Evolutionary conservation across 2,888 invertebrate genomes (phyloP).

Genomic region (Trissoscelio sp.): DNA sequence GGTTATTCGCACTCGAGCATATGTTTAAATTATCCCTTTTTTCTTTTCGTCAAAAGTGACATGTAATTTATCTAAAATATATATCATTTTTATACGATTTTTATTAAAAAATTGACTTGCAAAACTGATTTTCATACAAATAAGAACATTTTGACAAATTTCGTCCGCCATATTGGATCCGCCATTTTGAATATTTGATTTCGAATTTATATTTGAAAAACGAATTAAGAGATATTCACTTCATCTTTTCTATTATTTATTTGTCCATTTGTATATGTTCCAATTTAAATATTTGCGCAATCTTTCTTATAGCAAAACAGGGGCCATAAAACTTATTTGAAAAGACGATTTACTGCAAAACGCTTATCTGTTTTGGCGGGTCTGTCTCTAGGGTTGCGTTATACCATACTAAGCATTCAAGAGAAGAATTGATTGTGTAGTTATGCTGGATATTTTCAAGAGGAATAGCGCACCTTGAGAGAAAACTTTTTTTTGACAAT

Average conservation of each 20-base stretch:
- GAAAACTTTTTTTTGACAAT: slow-evolving; percentile 15
- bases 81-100: no score
- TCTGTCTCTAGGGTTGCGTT: slow-evolving; percentile 22
- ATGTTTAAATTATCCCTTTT: no score
- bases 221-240: no score
- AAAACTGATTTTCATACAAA: no score
- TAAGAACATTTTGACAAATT: no score
- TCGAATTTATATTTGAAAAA: no score
- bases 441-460: slow-evolving; percentile 2
- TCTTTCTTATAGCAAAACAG: neutral
- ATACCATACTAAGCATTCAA: slow-evolving; percentile 5
- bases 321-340: slow-evolving; percentile 7
- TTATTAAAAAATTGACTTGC: no score
- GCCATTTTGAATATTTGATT: no score
- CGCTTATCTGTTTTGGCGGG: slow-evolving; percentile 17
- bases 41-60: no score
- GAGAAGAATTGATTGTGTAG: slow-evolving; percentile 17
- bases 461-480: slow-evolving; percentile 28
- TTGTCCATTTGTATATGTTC: neutral
- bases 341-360: slow-evolving; percentile 29
- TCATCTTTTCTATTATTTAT: no score
- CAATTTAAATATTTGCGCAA: neutral
- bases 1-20: neutral
- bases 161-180: no score
- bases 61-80: no score